phyloP scores from a whole-genome alignment of 2,888 invertebrate genomes.

The Temnothorax rugatulus region DNA sequence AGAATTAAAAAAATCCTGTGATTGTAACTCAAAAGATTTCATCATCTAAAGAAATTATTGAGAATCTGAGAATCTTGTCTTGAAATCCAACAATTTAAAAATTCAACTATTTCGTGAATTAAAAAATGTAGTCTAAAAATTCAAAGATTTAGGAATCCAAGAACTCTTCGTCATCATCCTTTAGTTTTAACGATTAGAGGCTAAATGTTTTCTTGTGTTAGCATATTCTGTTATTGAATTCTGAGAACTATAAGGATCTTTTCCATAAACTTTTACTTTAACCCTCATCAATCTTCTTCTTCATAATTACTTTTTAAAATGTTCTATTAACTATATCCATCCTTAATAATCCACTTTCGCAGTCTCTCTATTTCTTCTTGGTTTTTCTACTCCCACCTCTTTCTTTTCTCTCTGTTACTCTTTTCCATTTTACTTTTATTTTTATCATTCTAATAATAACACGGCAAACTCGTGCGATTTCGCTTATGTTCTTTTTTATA shows the following conservation, averaged over 20 bases:
- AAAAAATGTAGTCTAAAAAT: conserved; percentile 23
- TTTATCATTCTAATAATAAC: conserved; percentile 69
- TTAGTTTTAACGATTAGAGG: conserved; percentile 45
- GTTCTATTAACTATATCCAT: conserved; percentile 17
- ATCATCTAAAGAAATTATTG: not conserved
- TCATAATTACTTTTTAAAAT: conserved; percentile 33
- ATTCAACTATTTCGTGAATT: not conserved
- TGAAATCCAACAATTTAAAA: conserved; percentile 23
- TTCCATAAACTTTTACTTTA: conserved; percentile 40
- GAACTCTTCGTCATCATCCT: conserved; percentile 43
- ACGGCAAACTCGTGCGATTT: conserved; percentile 29
- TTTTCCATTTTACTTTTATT: conserved; percentile 54
- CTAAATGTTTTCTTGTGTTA: conserved; percentile 63
- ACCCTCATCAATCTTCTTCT: conserved; percentile 25
- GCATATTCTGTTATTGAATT: conserved; percentile 53
- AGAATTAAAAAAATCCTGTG: not conserved
- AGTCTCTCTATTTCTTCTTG: conserved; percentile 55
- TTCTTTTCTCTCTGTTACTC: conserved; percentile 46
- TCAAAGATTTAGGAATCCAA: conserved; percentile 43
- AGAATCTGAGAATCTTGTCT: conserved; percentile 34
- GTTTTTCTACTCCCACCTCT: conserved; percentile 37
- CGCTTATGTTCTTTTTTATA: conserved; percentile 57
- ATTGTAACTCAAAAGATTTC: not conserved
- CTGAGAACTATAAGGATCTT: conserved; percentile 35
- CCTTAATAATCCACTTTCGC: conserved; percentile 32